Evolutionary conservation across 2,113 vertebrate species (phyloP), one percentile per base, ranked within the genome.

Genomic region (Zosterops hypoxanthus): DNA sequence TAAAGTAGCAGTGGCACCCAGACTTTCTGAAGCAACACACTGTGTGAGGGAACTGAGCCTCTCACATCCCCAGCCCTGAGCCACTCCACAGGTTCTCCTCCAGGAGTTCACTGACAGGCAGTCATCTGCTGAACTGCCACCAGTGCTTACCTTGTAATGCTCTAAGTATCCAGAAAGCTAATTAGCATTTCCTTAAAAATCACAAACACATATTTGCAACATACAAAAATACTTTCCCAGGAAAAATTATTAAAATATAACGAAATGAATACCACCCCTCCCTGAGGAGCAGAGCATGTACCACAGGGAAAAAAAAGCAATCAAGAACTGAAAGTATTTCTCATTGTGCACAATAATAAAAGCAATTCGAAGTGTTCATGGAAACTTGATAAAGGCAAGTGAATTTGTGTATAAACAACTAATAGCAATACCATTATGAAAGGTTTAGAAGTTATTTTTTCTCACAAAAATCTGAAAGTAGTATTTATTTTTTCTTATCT

Each of bases 121-220:
- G 12, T 14, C 33, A 18, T 31, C 47, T 4, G 0, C 19, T 68
- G 3, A 50, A 33, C 2, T 59, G 50, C 10, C 15, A 46, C 47
- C 57, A 61, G 19, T 13, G 34, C 36, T 57, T 23, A 36, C 47
- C 33, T 55, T 31, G 8, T 20, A 71, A 33, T 3, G 2, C 31
- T 8, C 0, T 34, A 66, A 46, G 18, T 25, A 83, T 24, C 20
- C 44, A 57, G n/a, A 19, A 61, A 93, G 23, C 9, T 52, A 64
- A 77, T 47, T 6, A 56, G 12, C 3, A 31, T 26, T 76, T 85
- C n/a, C 39, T 55, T 28, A 42, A 84, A 86, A 82, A 56, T 41
- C 44, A 56, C 4, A 46, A 68, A 28, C 0, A 0, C 1, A 0
- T 57, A 42, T 57, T 87, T 82, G n/a, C 19, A 64, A 53, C 24